Evolutionary conservation across 2,113 vertebrate genomes (phyloP).

Genomic region (Connochaetes taurinus): DNA sequence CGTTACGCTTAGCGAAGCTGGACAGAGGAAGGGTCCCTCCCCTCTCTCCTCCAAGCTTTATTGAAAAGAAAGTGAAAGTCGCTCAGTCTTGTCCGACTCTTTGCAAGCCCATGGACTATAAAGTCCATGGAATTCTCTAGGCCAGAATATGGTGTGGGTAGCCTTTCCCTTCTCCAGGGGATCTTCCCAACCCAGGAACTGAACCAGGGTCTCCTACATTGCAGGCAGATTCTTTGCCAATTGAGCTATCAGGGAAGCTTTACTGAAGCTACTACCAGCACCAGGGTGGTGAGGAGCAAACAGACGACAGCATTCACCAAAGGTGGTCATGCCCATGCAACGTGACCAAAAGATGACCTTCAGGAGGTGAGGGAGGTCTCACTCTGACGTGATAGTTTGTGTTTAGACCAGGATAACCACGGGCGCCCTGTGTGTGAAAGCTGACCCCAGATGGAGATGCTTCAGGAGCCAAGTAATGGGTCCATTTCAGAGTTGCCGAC

Average conservation of each 20-base stretch:
- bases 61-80: background rate
- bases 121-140: background rate
- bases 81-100: background rate
- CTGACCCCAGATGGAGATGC: background rate
- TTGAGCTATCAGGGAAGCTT: background rate
- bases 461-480: background rate
- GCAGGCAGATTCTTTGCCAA: background rate
- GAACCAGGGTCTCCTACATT: background rate
- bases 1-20: fast-evolving
- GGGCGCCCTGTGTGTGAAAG: background rate
- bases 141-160: background rate
- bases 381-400: fast-evolving
- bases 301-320: background rate
- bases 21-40: background rate
- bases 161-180: background rate
- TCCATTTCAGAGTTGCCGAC: background rate
- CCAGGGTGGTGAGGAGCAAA: fast-evolving
- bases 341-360: fast-evolving
- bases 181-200: background rate
- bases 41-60: fast-evolving
- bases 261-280: background rate
- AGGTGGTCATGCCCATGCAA: fast-evolving
- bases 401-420: background rate
- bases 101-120: background rate
- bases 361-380: background rate